Conservation (phyloP, 2,797 vertebrate genomes). For the Sparus aurata region DNA sequence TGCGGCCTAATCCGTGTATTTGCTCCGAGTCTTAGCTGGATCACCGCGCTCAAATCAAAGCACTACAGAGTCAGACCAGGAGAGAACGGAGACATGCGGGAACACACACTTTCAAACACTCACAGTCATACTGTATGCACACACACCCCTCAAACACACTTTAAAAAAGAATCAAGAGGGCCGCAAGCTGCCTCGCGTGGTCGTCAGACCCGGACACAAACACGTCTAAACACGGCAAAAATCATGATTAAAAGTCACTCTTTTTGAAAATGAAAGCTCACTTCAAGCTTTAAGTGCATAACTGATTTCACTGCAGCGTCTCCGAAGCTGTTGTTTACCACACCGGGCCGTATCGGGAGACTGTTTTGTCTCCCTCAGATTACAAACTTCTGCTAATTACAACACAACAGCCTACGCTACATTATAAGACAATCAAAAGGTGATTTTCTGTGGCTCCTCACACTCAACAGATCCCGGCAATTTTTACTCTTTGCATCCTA, state of each 20-base stretch:
- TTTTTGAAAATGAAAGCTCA: conserved; percentile 21
- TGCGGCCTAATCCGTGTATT: conserved; percentile 88
- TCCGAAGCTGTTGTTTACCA: conserved; percentile 51
- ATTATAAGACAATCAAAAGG: conserved; percentile 74
- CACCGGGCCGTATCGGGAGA: conserved; percentile 36
- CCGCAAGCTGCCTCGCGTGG: conserved; percentile 12
- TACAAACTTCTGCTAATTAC: conserved; percentile 64
- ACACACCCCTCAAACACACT: conserved; percentile 53
- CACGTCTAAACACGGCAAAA: not conserved
- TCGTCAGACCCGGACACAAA: conserved; percentile 24
- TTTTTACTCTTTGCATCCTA: conserved; percentile 63
- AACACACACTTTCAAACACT: conserved; percentile 75
- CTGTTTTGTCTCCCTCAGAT: conserved; percentile 44
- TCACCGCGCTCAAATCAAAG: conserved; percentile 87
- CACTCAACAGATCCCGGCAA: conserved; percentile 51
- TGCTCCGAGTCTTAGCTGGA: conserved; percentile 87
- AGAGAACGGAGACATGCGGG: conserved; percentile 71
- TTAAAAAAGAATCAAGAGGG: conserved; percentile 40
- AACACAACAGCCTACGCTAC: conserved; percentile 58
- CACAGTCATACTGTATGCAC: conserved; percentile 60
- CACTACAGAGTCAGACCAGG: conserved; percentile 82
- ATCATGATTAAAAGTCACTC: conserved; percentile 3
- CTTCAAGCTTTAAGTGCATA: conserved; percentile 20
- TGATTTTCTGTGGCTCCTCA: conserved; percentile 63
- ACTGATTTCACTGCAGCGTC: conserved; percentile 30